phyloP scores from a whole-genome alignment of 2,797 vertebrate species.

The Morelia viridis region DNA sequence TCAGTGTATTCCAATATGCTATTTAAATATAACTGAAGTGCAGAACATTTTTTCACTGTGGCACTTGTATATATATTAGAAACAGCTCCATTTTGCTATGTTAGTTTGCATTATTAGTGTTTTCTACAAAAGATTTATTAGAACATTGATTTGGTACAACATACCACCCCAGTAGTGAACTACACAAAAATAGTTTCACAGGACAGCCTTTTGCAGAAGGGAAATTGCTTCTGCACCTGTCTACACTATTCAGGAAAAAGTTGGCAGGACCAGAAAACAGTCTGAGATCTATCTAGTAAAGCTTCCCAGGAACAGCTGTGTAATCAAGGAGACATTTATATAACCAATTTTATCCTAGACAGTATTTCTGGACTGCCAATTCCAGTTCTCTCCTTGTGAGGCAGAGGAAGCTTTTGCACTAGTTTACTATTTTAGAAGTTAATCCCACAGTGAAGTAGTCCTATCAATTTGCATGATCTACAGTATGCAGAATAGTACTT shows the following conservation, averaged over 20 bases:
- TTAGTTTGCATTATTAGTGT: not conserved
- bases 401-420: conserved; percentile 42
- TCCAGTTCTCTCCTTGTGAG: conserved; percentile 50
- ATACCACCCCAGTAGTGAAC: not conserved
- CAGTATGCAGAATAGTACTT: not conserved
- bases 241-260: conserved; percentile 1
- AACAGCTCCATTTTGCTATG: not conserved
- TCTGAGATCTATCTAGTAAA: conserved; percentile 38
- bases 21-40: not conserved
- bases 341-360: conserved; percentile 25
- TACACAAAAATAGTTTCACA: conserved; percentile 3
- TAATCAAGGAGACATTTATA: not conserved
- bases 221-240: conserved; percentile 32
- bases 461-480: not conserved
- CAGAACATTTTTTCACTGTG: not conserved
- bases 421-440: conserved; percentile 49
- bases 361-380: conserved; percentile 53
- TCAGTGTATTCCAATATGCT: not conserved
- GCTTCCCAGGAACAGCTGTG: conserved; percentile 57
- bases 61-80: not conserved
- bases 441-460: conserved; percentile 43
- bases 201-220: not conserved
- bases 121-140: not conserved
- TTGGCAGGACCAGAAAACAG: conserved; percentile 3
- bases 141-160: not conserved